Evolutionary conservation across 1,140 invertebrate species (phyloP), one percentile per base, ranked within the genome.

Genomic region (Drosophila melanogaster): DNA sequence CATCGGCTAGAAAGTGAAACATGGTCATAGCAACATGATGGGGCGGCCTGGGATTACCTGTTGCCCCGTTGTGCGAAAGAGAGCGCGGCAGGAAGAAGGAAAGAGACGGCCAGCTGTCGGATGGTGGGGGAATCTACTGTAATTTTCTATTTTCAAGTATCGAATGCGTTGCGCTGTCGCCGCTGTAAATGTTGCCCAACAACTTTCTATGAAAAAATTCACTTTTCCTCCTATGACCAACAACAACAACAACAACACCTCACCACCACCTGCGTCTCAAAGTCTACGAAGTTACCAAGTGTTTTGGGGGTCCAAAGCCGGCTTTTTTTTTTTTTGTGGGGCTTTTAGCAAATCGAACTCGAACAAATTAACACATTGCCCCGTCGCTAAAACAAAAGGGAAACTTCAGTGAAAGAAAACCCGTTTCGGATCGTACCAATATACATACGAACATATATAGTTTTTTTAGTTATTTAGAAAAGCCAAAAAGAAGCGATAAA

Each of bases 181-280:
- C 30, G 55, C 78, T 74, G 65, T 75, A 83, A 89, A 87, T 89
- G 84, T 84, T 89, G 84, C 79, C 84, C 67, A 87, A 78, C 84
- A 87, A 87, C 84, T 87, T 87, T 87, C 84, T 87, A 87, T 87
- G 84, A 87, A 87, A 87, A 87, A 87, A 87, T 87, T 87, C 85
- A 87, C 84, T 87, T 87, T 87, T 87, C 84, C 83, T 70, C 76
- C 76, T 40, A 53, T 50, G 47, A 30, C n/a, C 47, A 47, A 47
- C 35, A 43, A 30, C 26, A 30, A 8, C 7, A 30, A 30, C 26
- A 30, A 30, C 30, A 30, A 8, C 30, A 30, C 7, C 30, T 3
- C 44, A 43, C 57, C 44, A 43, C 57, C 37, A 56, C 30, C 22
- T 44, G 54, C 64, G 60, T 62, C 30, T 30, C 10, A n/a, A 43